Conservation (phyloP, 2,888 invertebrate genomes). For the Scaptodrosophila latifasciaeformis region DNA sequence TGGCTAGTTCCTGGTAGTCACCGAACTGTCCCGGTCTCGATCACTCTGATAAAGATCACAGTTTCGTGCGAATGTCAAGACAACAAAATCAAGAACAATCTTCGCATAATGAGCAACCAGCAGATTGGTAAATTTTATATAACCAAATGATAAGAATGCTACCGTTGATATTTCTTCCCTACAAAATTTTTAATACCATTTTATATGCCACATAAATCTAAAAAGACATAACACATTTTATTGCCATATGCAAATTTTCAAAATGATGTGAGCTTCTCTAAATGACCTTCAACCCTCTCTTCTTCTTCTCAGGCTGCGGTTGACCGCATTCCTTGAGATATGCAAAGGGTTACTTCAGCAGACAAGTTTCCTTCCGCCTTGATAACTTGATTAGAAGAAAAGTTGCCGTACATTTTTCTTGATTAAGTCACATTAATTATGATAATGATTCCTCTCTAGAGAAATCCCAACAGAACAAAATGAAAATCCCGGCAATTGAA, state of each 20-base stretch:
- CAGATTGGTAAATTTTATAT: background rate
- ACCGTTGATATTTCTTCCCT: background rate
- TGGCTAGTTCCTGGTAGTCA: conserved; percentile 63
- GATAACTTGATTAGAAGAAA: conserved; percentile 59
- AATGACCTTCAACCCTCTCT: conserved; percentile 61
- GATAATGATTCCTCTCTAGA: conserved; percentile 62
- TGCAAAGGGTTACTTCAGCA: background rate
- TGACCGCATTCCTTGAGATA: conserved; percentile 58
- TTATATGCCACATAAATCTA: conserved; percentile 58
- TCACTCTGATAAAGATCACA: conserved; percentile 8
- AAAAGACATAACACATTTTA: conserved; percentile 45
- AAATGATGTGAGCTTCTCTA: conserved; percentile 15
- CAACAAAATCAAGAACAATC: conserved; percentile 59
- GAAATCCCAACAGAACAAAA: conserved; percentile 46
- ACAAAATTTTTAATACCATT: conserved; percentile 29
- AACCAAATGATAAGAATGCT: background rate
- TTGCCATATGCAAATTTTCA: conserved; percentile 59
- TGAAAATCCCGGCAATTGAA: conserved; percentile 64
- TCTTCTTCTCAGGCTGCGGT: conserved; percentile 53
- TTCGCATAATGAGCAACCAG: conserved; percentile 55
- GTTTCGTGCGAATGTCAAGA: conserved; percentile 56
- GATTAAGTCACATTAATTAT: conserved; percentile 72
- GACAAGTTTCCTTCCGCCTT: conserved; percentile 25
- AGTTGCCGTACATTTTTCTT: conserved; percentile 63
- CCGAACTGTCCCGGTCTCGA: background rate